Evolutionary conservation across 1,140 invertebrate species (phyloP), one percentile per base, ranked within the genome.

Genomic region (Drosophila pectinifera): DNA sequence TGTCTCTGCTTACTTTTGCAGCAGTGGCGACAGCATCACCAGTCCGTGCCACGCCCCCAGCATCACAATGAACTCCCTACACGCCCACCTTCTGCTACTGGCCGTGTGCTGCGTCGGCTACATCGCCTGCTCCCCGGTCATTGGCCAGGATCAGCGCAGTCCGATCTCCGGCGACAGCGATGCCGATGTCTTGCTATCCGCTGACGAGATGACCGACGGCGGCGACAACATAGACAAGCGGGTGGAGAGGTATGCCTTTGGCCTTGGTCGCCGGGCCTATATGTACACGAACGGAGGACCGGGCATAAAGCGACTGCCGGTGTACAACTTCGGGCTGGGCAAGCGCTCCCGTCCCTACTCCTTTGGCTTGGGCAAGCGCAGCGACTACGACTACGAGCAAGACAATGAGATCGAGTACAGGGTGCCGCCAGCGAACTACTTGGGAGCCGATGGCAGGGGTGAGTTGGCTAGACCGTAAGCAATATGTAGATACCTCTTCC

Each of bases 311-410:
- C 91, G 92, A 42, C 56, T 92, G 58, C 92, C 92, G 2, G 81
- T 91, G 0, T 92, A 92, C 34, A 92, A 92, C 57, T 92, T 92
- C 31, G 92, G 92, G 0, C 63, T 92, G 61, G 92, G 92, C 28
- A 92, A 92, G 57, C 73, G 92, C n/a, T 80, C 91, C 0, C 76
- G 80, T 43, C 91, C 90, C 5, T 92, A 92, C 34, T 92, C 90
- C 53, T 92, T 92, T 46, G 91, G 91, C 2, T 74, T 92, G 76
- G 91, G 91, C n/a, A 92, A 92, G 58, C 88, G 91, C 36, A 73
- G 62, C 16, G 86, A 92, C 55, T 90, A 80, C 39, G 90, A 92
- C 7, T 73, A 91, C 48, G 84, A 86, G 0, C 75, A 88, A 70
- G 83, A 79, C 1, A 79, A 76, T 28, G 83, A 79, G 20, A 64